phyloP scores from a whole-genome alignment of 2,797 vertebrate genomes.

The Lacerta agilis region DNA sequence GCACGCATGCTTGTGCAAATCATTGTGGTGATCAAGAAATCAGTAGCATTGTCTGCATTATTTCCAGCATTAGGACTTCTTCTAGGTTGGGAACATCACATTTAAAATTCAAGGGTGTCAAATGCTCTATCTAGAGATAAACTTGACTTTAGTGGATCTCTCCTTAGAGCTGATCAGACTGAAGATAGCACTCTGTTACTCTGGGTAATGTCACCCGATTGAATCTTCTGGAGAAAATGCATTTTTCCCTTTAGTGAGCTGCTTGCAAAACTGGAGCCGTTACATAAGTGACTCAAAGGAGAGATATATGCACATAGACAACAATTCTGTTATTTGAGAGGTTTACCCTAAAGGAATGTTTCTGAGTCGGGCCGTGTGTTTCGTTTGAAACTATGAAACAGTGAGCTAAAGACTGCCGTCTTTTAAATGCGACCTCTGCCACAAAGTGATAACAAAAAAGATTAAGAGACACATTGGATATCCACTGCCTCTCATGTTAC shows the following conservation, averaged over 20 bases:
- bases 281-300: background rate
- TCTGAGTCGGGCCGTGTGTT: background rate
- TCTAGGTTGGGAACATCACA: background rate
- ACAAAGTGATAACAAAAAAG: background rate
- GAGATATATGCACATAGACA: background rate
- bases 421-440: background rate
- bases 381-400: background rate
- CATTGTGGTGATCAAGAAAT: background rate
- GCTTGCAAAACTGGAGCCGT: background rate
- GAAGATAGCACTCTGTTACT: background rate
- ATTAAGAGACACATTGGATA: background rate
- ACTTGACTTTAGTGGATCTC: background rate
- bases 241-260: background rate
- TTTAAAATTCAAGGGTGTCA: background rate
- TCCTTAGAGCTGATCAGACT: background rate
- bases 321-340: background rate
- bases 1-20: background rate
- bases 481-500: background rate
- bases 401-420: background rate
- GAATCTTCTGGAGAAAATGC: background rate
- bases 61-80: background rate
- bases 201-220: background rate
- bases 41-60: background rate
- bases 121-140: background rate
- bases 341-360: background rate